Percentiles rank a stretch among this genome's conserved stretches.
phyloP scores from a whole-genome alignment of 2,113 vertebrate species.

The Misgurnus anguillicaudatus region DNA sequence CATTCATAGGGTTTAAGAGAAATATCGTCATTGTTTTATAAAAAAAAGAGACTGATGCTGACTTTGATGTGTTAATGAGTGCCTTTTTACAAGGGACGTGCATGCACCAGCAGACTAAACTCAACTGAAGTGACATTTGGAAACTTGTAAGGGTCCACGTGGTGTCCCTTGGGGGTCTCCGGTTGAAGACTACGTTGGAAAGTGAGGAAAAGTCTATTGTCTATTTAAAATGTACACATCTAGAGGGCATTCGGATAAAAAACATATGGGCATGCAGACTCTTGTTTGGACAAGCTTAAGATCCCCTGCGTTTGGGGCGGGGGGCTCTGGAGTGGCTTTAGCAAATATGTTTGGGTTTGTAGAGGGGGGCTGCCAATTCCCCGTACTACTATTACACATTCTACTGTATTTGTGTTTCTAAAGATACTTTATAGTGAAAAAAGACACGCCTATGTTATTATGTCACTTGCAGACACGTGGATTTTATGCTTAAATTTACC shows the following conservation, averaged over 20 bases:
- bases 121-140: conserved; percentile 27
- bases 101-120: conserved; percentile 25
- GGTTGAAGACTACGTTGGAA: conserved; percentile 34
- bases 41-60: background rate
- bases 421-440: background rate
- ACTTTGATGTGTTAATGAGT: background rate
- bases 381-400: background rate
- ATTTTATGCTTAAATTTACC: conserved; percentile 19
- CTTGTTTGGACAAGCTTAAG: conserved; percentile 58
- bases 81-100: background rate
- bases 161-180: conserved; percentile 18
- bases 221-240: conserved; percentile 54
- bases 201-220: conserved; percentile 39
- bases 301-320: conserved; percentile 33
- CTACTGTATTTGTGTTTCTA: background rate
- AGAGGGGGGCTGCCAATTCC: conserved; percentile 14
- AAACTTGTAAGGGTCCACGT: conserved; percentile 8
- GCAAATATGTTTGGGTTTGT: conserved; percentile 37
- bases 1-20: background rate
- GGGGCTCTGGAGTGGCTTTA: conserved; percentile 21
- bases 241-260: conserved; percentile 58
- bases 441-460: background rate
- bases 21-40: background rate
- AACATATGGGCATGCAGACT: conserved; percentile 58
- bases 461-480: background rate